A percentile compares a stretch with the other conserved stretches of the same genome.
Conservation (phyloP, 2,888 invertebrate species). For the Suillia variegata region DNA sequence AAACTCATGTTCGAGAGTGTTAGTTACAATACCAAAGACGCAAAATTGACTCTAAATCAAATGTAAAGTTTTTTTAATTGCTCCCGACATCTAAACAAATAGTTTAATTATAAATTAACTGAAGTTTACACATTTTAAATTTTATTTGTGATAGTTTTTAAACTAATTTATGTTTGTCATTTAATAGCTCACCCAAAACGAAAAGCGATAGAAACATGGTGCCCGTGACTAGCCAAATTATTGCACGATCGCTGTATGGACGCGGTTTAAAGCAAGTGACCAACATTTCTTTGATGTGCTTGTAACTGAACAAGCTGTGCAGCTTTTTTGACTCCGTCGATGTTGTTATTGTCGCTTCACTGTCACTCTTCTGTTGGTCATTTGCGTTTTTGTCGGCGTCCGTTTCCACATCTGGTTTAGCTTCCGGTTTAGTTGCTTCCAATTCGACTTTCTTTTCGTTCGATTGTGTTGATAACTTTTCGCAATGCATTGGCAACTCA, state of each 20-base stretch:
- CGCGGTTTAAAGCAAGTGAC: conserved; percentile 52
- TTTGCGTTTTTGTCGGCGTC: conserved; percentile 5
- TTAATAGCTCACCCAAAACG: conserved; percentile 46
- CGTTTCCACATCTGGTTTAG: background rate
- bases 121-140: background rate
- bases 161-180: no score
- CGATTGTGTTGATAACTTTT: conserved; percentile 28
- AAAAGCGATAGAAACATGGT: conserved; percentile 53
- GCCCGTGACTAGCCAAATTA: conserved; percentile 54
- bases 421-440: background rate
- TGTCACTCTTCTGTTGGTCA: background rate
- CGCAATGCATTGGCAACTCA: conserved; percentile 30
- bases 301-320: conserved; percentile 45
- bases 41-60: no score
- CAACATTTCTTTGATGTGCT: conserved; percentile 54
- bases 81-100: no score
- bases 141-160: background rate
- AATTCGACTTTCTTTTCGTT: conserved; percentile 14
- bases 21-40: no score
- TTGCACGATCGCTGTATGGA: conserved; percentile 51
- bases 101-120: no score
- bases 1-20: no score
- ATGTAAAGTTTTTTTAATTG: no score
- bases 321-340: conserved; percentile 22
- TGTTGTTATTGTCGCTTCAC: background rate